phyloP scores from a whole-genome alignment of 2,888 invertebrate species.

The Dasypogon diadema region DNA sequence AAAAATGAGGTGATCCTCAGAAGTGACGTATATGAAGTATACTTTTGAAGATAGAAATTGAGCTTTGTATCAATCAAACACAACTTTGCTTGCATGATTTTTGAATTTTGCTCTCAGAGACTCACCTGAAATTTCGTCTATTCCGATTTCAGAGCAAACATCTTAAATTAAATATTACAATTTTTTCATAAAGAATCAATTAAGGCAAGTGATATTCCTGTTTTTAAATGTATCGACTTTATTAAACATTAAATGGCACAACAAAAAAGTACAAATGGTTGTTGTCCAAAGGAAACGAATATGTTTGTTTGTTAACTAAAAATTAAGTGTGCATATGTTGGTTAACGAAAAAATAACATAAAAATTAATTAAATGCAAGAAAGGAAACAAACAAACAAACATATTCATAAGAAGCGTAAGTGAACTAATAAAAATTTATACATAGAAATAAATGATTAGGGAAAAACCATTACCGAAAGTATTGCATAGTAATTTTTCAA shows the following conservation, averaged over 20 bases:
- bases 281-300: constrained; percentile 17
- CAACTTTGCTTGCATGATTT: constrained; percentile 28
- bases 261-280: constrained; percentile 2
- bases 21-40: constrained; percentile 18
- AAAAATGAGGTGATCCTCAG: constrained; percentile 41
- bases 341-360: background rate
- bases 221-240: constrained; percentile 23
- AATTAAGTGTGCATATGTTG: constrained; percentile 12
- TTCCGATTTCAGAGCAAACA: constrained; percentile 53
- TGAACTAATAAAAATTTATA: constrained; percentile 32
- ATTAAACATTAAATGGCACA: constrained; percentile 21
- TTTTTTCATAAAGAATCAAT: constrained; percentile 22
- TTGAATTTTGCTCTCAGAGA: constrained; percentile 46
- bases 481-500: background rate
- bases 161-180: constrained; percentile 54
- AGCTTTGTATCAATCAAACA: constrained; percentile 33
- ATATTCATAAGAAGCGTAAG: constrained; percentile 53
- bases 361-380: background rate
- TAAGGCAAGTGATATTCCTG: constrained; percentile 27
- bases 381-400: constrained; percentile 53
- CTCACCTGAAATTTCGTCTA: constrained; percentile 55
- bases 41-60: constrained; percentile 15
- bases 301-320: constrained; percentile 47
- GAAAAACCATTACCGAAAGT: constrained; percentile 42
- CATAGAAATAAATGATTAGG: constrained; percentile 18